Evolutionary conservation across 2,888 invertebrate species (phyloP).

Genomic region (Axea sp.): DNA sequence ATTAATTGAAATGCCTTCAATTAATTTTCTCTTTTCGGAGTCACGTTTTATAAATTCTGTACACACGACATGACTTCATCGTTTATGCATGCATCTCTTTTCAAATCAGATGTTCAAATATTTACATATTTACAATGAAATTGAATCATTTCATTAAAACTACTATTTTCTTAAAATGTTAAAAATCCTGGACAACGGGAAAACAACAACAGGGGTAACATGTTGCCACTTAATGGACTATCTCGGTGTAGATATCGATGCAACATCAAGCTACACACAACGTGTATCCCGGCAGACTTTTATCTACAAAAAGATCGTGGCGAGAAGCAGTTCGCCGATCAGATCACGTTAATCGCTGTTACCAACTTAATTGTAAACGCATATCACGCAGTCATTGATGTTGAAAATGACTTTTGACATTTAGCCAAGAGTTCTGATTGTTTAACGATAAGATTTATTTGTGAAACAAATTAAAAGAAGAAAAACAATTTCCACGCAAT

Average conservation of each 20-base stretch:
- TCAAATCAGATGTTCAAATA: too few species aligned
- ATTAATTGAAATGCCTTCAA: too few species aligned
- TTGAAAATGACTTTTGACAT: constrained; percentile 56
- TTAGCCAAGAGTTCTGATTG: constrained; percentile 31
- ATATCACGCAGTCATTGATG: constrained; percentile 46
- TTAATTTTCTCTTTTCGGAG: too few species aligned
- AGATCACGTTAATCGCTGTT: constrained; percentile 45
- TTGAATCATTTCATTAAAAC: too few species aligned
- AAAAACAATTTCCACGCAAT: constrained; percentile 13
- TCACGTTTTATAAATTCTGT: too few species aligned
- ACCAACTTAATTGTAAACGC: constrained; percentile 57
- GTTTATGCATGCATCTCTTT: too few species aligned
- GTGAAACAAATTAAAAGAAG: constrained; percentile 5
- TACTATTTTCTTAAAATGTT: too few species aligned
- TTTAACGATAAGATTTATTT: constrained; percentile 34
- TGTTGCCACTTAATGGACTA: too few species aligned
- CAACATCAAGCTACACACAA: constrained; percentile 17
- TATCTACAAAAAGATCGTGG: constrained; percentile 33
- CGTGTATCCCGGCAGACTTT: constrained; percentile 23
- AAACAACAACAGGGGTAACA: too few species aligned
- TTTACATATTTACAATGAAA: too few species aligned
- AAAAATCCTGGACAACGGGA: too few species aligned
- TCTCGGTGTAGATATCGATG: constrained; percentile 20
- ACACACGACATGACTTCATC: too few species aligned
- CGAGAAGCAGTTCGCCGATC: constrained; percentile 39